Base-by-base conservation (phyloP, 2,888 invertebrate genomes). In the Nineta flava region DNA sequence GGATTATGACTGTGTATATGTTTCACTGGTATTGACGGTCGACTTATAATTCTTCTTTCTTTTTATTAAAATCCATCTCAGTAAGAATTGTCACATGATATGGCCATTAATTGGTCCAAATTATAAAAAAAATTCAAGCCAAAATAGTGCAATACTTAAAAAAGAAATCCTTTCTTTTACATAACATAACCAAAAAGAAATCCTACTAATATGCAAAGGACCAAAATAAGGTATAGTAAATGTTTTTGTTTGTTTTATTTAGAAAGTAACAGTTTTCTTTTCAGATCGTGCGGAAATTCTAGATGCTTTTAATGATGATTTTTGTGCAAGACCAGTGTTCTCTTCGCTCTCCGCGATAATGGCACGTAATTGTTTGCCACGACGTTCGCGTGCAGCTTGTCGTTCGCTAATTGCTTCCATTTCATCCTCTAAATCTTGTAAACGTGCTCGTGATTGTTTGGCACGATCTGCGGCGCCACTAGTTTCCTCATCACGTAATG, bases 371-470 rank as follows among this genome's bases (percentile, higher is more conserved):
- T 81, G 77, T 1, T 82, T 82, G 2, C 80, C 76, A 44, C 85
- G 76, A 52, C 78, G 77, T 60, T 86, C 85, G 54, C 85, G 74
- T 16, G 77, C 76, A 1, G 78, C 79, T 58, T 76, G 77, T 58
- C 79, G 75, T 59, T 83, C 82, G 15, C 71, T 77, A 52, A 84
- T 66, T 56, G 79, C 81, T 41, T 78, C 74, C 80, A 85, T 83
- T 64, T 87, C 86, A 47, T 77, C 77, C 59, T 86, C 84, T 42
- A 87, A 68, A 58, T 85, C 84, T 35, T 73, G 73, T 15, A 86
- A 67, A 46, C 85, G 75, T 9, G 81, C 81, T 54, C 80, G 74
- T 2, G 79, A 73, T 26, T 74, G 76, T 57, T 75, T 76, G 1
- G 83, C 84, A 46, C 86, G 65, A 44, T 73, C 69, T 0, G 76